phyloP scores from a whole-genome alignment of 2,113 vertebrate species.

The Myanophis thanlyinensis region DNA sequence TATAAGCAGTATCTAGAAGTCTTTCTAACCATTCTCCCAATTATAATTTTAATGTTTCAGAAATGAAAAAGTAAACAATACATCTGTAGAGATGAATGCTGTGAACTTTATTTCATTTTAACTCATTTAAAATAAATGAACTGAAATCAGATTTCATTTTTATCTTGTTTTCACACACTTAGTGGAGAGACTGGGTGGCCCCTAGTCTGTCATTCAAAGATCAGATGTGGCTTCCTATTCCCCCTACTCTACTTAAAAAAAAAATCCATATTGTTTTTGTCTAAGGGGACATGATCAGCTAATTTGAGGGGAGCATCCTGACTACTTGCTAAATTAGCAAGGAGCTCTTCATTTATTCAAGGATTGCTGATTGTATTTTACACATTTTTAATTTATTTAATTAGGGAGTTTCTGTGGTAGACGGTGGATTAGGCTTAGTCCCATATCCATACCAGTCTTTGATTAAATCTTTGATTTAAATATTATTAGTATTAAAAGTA shows the following conservation, averaged over 20 bases:
- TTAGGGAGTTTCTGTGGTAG: neutral
- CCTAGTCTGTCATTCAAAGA: neutral
- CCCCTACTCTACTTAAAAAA: neutral
- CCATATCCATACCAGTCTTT: neutral
- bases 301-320: neutral
- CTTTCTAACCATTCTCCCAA: neutral
- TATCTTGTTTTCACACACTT: neutral
- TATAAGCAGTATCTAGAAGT: neutral
- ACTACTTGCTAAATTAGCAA: neutral
- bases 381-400: neutral
- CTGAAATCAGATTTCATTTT: neutral
- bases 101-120: neutral
- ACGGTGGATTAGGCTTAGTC: neutral
- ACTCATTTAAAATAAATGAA: neutral
- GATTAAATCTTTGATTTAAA: neutral
- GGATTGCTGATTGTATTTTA: neutral
- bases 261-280: neutral
- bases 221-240: neutral
- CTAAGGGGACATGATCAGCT: neutral
- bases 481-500: neutral
- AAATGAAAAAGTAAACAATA: neutral
- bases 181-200: neutral
- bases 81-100: neutral
- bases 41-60: neutral
- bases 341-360: neutral